These are phyloP conservation scores for Parasteatoda lunata DNA, from an alignment of 2,888 invertebrate species.

Conservation along the genomic window DNA sequence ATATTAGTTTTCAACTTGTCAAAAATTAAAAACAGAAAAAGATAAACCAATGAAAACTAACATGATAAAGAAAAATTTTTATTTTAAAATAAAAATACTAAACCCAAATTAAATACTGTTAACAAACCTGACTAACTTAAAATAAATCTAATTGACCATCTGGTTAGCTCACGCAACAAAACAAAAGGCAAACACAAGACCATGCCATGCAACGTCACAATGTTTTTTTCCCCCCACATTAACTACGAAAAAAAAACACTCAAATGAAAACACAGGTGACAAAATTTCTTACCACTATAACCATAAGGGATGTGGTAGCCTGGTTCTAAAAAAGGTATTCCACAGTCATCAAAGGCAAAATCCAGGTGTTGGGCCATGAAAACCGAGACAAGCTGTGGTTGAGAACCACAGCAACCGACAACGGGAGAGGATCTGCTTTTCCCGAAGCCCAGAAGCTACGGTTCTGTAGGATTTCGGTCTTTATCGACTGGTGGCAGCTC, in stretches of 20 bases:
- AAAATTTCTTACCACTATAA: constrained; percentile 62
- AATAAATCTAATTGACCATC: constrained; percentile 4
- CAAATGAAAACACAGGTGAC: not conserved
- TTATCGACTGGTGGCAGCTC: constrained; percentile 67
- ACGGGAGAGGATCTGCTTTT: constrained; percentile 39
- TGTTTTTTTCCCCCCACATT: not conserved
- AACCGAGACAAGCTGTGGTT: constrained; percentile 8
- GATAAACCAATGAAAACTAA: too few relatives aligned
- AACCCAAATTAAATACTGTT: not conserved
- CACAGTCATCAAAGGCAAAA: constrained; percentile 69
- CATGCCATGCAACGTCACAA: not conserved
- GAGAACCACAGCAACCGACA: constrained; percentile 44
- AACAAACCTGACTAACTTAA: not conserved
- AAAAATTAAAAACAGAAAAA: too few relatives aligned
- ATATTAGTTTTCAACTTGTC: too few relatives aligned
- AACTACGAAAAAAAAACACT: not conserved
- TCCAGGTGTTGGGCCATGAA: constrained; percentile 67
- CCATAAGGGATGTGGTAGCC: constrained; percentile 68
- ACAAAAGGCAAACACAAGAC: constrained; percentile 12
- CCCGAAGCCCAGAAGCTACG: constrained; percentile 59
- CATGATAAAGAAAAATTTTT: too few relatives aligned
- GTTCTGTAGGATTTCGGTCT: constrained; percentile 31
- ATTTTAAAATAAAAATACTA: too few relatives aligned
- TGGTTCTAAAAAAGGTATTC: constrained; percentile 66
- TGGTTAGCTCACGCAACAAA: constrained; percentile 19